Conservation (phyloP, 2,888 invertebrate genomes). For the Oscheius myriophilus region DNA sequence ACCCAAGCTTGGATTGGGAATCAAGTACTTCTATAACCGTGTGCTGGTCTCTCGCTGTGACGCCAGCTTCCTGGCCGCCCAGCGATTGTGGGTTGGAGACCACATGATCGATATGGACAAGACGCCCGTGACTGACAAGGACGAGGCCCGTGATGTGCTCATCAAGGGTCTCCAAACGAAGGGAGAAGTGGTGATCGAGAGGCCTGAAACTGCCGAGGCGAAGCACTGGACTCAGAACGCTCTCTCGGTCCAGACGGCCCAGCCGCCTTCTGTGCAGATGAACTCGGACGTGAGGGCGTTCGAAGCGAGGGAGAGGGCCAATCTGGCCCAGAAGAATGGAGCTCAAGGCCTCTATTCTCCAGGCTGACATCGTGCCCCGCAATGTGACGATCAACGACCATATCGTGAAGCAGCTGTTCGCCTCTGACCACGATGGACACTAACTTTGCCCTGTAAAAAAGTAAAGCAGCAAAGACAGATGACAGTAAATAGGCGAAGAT, state of each 20-base stretch:
- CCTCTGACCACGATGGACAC: conserved; percentile 49
- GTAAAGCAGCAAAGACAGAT: conserved; percentile 12
- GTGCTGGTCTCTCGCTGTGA: conserved; percentile 48
- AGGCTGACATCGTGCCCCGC: not conserved
- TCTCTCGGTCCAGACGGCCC: conserved; percentile 19
- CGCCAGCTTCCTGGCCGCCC: conserved; percentile 6
- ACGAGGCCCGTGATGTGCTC: conserved; percentile 24
- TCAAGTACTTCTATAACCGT: conserved; percentile 53
- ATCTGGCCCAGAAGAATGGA: conserved; percentile 6
- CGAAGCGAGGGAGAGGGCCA: conserved; percentile 18
- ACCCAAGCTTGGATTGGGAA: conserved; percentile 60
- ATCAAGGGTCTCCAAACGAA: conserved; percentile 31
- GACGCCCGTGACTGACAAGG: conserved; percentile 25
- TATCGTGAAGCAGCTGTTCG: conserved; percentile 29
- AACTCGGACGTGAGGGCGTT: conserved; percentile 44
- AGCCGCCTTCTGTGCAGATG: conserved; percentile 50
- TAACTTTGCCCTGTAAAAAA: conserved; percentile 44
- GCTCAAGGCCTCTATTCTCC: conserved; percentile 21
- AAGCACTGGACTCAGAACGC: conserved; percentile 37
- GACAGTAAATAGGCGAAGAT: no score
- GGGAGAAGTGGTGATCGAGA: conserved; percentile 47
- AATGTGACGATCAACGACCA: conserved; percentile 18
- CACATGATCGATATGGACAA: conserved; percentile 19
- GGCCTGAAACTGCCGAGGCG: conserved; percentile 48
- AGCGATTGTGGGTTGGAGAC: conserved; percentile 1